Evolutionary conservation across 2,113 vertebrate species (phyloP), one percentile per base, ranked within the genome.

Genomic region (Rhegmatorhina hoffmannsi): DNA sequence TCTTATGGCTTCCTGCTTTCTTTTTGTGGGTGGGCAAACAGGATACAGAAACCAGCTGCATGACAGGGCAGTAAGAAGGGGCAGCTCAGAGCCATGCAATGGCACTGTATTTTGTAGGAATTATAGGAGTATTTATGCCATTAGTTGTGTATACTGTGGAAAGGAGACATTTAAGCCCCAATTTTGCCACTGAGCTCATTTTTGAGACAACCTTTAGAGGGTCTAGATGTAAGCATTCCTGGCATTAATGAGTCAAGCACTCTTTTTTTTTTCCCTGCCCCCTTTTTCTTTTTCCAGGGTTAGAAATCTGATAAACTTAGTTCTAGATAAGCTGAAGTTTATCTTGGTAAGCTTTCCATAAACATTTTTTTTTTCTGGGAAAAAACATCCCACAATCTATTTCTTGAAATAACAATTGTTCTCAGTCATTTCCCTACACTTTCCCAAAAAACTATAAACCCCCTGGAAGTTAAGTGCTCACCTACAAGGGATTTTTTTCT

Each of bases 261-360:
- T 38, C 1, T 17, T 66, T 17, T 33, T 13, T 7, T 5, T 2
- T 34, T 7, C 1, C 10, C 7, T 7, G 19, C 1, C 15, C 6
- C 7, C 1, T 3, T 49, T 47, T 60, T 11, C 13, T 31, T 88
- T 56, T 40, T 44, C 28, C 16, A 40, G 4, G 6, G 26, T 31
- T 75, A 17, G 3, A 67, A 36, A 63, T 77, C 24, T 59, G 38
- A 56, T 75, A 43, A 86, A 86, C 12, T 52, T 91, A 46, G 24
- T 26, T n/a, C 25, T 83, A 59, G 23, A 17, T 59, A 50, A 75
- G 11, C 60, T 84, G 17, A 52, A 6, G 4, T 75, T 86, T 77
- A 7, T 77, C 55, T 90, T 56, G 17, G 34, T 12, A 84, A 74
- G 12, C 23, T 81, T 75, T 24, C 15, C 40, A 75, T 40, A 81